Evolutionary conservation across 2,888 invertebrate species (phyloP), one percentile per base, ranked within the genome.

Genomic region (Trachelus stipa): DNA sequence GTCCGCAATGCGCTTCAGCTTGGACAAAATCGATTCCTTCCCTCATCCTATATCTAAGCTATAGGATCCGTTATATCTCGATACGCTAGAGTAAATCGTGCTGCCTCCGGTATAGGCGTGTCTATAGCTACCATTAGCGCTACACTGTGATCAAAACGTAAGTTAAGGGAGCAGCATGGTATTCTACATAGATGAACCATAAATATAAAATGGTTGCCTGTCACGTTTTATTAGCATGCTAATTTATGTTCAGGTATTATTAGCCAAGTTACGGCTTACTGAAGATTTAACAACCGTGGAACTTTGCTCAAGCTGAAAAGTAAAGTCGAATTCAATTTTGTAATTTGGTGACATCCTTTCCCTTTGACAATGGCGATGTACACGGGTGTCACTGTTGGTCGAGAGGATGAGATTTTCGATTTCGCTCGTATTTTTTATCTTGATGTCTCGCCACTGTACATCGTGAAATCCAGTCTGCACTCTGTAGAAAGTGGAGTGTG

Each of bases 1-100:
- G 81, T 81, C 87, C 85, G 87, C 87, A 87, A 83, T 87, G 87
- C 87, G 87, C 86, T 85, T 85, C 80, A 73, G 76, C 80, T 80
- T 78, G 71, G 78, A 84, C 79, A 85, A 85, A 86, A 87, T 87
- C 87, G 82, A 87, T 87, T 83, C 81, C 75, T 76, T 76, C 68
- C 75, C 75, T 73, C 74, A 78, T 34, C 78, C 76, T 77, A 79
- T 74, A 76, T 78, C 79, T 73, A 78, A 71, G 34, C 78, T 76
- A 73, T 71, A 73, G 78, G 76, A 69, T 78, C 69, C 37, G 74
- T 71, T 71, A 73, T 77, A 37, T 76, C 37, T 78, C 69, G 81
- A 83, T 81, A 77, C 76, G 78, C 81, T 77, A 79, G 80, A 77
- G 68, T 80, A 79, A 77, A 73, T 77, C 77, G 69, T 77, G 34